Percentiles rank a stretch among this genome's conserved stretches.
phyloP scores from a whole-genome alignment of 1,140 invertebrate species.

The Lasaia peninsularis region DNA sequence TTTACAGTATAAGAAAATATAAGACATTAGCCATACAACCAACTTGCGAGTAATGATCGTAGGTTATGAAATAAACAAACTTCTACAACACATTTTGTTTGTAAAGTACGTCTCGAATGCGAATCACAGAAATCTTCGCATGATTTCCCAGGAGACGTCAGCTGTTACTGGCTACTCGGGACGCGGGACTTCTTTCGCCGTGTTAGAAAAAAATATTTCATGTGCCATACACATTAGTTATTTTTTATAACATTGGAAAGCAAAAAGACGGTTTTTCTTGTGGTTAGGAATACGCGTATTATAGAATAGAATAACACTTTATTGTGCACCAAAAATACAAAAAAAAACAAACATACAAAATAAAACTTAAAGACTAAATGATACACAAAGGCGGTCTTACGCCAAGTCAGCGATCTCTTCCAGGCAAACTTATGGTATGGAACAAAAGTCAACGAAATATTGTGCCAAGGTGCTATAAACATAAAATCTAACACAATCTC shows the following conservation, averaged over 20 bases:
- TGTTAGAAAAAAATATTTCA: slow-evolving; percentile 5
- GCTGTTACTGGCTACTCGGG: slow-evolving; percentile 10
- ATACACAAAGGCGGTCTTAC: too few relatives aligned
- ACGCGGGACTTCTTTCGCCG: neutral
- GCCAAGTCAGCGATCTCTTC: too few relatives aligned
- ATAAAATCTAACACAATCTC: too few relatives aligned
- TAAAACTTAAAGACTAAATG: too few relatives aligned
- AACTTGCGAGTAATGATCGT: neutral
- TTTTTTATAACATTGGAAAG: neutral
- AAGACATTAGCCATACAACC: neutral
- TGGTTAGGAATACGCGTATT: too few relatives aligned
- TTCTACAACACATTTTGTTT: neutral
- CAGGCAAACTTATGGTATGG: too few relatives aligned
- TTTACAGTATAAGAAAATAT: neutral
- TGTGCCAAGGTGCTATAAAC: too few relatives aligned
- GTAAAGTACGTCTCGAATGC: slow-evolving; percentile 15
- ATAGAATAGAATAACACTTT: too few relatives aligned
- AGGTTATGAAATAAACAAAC: neutral
- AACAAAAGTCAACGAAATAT: too few relatives aligned
- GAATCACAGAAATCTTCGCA: slow-evolving; percentile 22
- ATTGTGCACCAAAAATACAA: too few relatives aligned
- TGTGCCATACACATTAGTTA: neutral
- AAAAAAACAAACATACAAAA: too few relatives aligned
- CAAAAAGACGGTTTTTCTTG: too few relatives aligned
- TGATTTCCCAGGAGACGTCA: slow-evolving; percentile 21